Evolutionary conservation across 2,888 invertebrate species (phyloP), one percentile per base, ranked within the genome.

Genomic region (Pollenia griseotomentosa): DNA sequence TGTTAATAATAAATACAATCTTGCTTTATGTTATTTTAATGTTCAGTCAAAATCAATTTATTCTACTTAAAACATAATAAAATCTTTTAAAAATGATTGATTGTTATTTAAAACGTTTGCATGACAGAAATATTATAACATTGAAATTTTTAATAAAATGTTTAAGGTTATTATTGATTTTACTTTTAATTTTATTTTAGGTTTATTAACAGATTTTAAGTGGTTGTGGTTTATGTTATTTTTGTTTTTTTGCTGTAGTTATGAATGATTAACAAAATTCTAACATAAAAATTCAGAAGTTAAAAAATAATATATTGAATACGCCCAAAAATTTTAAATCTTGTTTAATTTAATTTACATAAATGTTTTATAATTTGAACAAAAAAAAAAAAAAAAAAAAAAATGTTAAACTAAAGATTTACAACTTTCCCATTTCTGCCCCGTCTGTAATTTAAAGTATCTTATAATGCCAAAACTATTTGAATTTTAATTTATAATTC

Each of bases 1-100:
- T 33, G 33, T 33, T 33, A 0, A 33, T 3, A 33, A 33, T 6
- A 33, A 33, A 33, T 6, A 33, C 33, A 33, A 33, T 33, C 6
- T 0, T 6, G 33, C 33, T 33, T 33, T 6, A 33, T 33, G 33
- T 6, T 0, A 33, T 33, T 33, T 33, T 33, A 33, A 6, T 33
- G 33, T 33, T 33, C 33, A 33, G 33, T 33, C 33, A 33, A 59
- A 33, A 59, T 57, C 23, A 57, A 33, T 59, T 59, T 14, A 14
- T 23, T 33, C 33, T 33, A 33, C 14, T 59, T 59, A 0, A 53
- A 63, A 63, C 11, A 53, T 75, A 65, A 23, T 65, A 11, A 70
- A 70, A 80, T 53, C 53, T 63, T 40, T 33, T 33, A 33, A 11
- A 61, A 61, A 61, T 80, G 79, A 80, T 71, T 80, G 79, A 79